phyloP scores from a whole-genome alignment of 2,888 invertebrate genomes.

The Rhaphigaster nebulosa region DNA sequence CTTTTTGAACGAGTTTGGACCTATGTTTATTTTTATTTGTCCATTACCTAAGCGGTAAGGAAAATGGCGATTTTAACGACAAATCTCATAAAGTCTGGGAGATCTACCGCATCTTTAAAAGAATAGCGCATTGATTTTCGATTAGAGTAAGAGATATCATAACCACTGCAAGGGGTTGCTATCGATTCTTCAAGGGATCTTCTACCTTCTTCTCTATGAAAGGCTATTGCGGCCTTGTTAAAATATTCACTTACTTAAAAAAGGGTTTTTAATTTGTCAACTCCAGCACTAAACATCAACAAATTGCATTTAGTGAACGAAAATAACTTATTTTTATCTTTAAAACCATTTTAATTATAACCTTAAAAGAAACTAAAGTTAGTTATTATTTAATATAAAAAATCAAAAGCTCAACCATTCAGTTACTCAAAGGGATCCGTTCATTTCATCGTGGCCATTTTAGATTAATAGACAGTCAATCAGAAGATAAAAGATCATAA shows the following conservation, averaged over 20 bases:
- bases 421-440: too few species aligned
- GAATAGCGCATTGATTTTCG: conserved; percentile 2
- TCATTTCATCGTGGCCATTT: too few species aligned
- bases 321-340: too few species aligned
- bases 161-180: neutral
- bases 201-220: neutral
- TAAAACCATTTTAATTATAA: neutral
- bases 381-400: too few species aligned
- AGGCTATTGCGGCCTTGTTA: neutral
- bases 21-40: neutral
- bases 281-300: neutral
- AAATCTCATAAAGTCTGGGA: neutral
- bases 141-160: conserved; percentile 12
- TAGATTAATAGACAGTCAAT: too few species aligned
- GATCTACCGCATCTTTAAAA: neutral
- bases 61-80: neutral
- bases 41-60: neutral
- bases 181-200: neutral
- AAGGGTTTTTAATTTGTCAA: neutral
- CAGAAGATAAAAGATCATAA: too few species aligned
- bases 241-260: neutral
- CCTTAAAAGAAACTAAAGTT: neutral
- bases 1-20: neutral
- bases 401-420: too few species aligned
- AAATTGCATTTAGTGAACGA: too few species aligned